Evolutionary conservation across 2,113 vertebrate genomes (phyloP), one percentile per base, ranked within the genome.

Genomic region (Madoqua kirkii): DNA sequence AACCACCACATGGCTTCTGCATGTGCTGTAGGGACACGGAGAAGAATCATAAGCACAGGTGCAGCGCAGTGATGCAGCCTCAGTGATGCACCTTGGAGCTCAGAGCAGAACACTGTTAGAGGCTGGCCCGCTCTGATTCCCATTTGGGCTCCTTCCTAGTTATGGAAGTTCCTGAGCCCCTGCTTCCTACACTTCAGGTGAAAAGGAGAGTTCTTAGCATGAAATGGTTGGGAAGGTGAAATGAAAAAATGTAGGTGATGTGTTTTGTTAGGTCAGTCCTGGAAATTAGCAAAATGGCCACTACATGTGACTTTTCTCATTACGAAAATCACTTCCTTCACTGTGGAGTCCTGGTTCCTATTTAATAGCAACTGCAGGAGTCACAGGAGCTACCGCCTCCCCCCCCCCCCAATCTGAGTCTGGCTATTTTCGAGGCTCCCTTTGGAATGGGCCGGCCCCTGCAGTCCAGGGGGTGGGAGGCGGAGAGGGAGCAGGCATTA

Each of bases 401-500:
- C 36, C 62, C 25, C 15, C 0, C 0, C 19, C 54, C 54, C 19
- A 21, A 91, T 74, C 64, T 55, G 81, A 94, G 91, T 87, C 92
- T 96, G 90, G 88, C 93, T 96, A 78, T 97, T 96, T 97, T 93
- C 1, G 85, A 98, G 94, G 85, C 92, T 96, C 64, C 71, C 76
- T 96, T 98, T 95, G 96, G 95, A 97, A 89, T 93, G 94, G 97
- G 92, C 96, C 11, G 57, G 96, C 94, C 96, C 97, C 96, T 91
- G 92, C 93, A 79, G 95, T 45, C 71, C 84, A 74, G 96, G 92
- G 93, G 95, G 97, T 50, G 94, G 96, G 95, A 83, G 89, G 90
- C 2, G 2, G 86, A 82, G 90, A 86, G 97, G 98, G 96, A 98
- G 95, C 96, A 96, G 92, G 96, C 96, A 97, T 98, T 98, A 96